Conservation (phyloP, 2,113 vertebrate species). For the Papio anubis region DNA sequence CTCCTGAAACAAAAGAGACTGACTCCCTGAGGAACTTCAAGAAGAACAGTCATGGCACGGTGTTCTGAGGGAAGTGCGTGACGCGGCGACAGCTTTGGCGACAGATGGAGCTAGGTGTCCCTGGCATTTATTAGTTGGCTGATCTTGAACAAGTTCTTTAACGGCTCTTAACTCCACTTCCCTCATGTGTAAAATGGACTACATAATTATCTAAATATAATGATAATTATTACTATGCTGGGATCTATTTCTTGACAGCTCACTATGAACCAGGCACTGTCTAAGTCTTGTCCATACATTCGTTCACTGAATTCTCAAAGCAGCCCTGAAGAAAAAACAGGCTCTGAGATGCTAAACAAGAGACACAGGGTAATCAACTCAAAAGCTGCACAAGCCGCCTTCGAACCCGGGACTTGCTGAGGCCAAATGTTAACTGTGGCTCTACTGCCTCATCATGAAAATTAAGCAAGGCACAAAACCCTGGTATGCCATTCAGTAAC, state of each 20-base stretch:
- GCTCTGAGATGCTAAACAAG: background rate
- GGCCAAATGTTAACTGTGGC: background rate
- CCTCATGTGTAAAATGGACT: background rate
- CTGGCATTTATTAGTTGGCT: background rate
- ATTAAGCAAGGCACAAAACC: background rate
- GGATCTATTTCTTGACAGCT: background rate
- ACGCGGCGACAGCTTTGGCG: background rate
- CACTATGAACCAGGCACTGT: background rate
- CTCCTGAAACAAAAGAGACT: background rate
- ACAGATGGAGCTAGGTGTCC: background rate
- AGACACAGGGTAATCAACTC: background rate
- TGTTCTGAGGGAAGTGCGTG: background rate
- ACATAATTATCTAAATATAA: background rate
- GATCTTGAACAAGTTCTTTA: background rate
- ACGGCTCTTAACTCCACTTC: background rate
- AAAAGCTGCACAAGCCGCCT: background rate
- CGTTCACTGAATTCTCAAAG: background rate
- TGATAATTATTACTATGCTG: background rate
- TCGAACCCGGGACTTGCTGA: background rate
- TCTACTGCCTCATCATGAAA: background rate
- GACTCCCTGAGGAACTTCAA: background rate
- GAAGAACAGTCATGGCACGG: too few relatives aligned
- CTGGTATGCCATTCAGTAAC: background rate
- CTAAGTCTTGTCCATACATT: background rate
- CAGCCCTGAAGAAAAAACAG: background rate